phyloP scores from a whole-genome alignment of 2,888 invertebrate species.

The Eurois occulta region DNA sequence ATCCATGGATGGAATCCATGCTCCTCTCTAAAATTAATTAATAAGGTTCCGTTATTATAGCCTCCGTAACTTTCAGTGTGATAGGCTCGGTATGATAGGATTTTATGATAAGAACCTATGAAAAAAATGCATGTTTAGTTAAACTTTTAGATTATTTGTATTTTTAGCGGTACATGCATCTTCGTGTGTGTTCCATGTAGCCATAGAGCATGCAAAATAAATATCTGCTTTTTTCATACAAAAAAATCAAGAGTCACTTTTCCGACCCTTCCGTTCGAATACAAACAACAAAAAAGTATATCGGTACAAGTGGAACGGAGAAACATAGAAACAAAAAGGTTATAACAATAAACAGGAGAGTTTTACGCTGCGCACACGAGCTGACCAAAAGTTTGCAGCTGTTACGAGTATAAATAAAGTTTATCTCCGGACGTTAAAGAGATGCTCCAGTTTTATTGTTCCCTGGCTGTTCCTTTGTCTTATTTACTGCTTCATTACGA shows the following conservation, averaged over 20 bases:
- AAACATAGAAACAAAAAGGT: constrained; percentile 84
- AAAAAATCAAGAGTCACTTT: constrained; percentile 69
- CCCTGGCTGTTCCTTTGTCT: constrained; percentile 84
- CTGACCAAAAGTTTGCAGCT: constrained; percentile 91
- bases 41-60: neutral
- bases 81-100: neutral
- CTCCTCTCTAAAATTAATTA: neutral
- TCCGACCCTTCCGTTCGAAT: constrained; percentile 73
- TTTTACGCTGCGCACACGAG: constrained; percentile 77
- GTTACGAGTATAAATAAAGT: constrained; percentile 88
- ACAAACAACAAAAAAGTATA: constrained; percentile 75
- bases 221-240: constrained; percentile 52
- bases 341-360: constrained; percentile 82
- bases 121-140: neutral
- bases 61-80: too few species aligned
- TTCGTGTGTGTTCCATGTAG: constrained; percentile 81
- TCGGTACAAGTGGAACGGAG: constrained; percentile 66
- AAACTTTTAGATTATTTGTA: constrained; percentile 35
- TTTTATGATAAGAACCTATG: too few species aligned
- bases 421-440: constrained; percentile 88
- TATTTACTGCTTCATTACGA: constrained; percentile 59
- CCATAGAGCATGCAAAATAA: constrained; percentile 44
- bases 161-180: constrained; percentile 39
- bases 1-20: neutral
- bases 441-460: constrained; percentile 87